phyloP scores from a whole-genome alignment of 2,888 invertebrate genomes.

The Hyles lineata region DNA sequence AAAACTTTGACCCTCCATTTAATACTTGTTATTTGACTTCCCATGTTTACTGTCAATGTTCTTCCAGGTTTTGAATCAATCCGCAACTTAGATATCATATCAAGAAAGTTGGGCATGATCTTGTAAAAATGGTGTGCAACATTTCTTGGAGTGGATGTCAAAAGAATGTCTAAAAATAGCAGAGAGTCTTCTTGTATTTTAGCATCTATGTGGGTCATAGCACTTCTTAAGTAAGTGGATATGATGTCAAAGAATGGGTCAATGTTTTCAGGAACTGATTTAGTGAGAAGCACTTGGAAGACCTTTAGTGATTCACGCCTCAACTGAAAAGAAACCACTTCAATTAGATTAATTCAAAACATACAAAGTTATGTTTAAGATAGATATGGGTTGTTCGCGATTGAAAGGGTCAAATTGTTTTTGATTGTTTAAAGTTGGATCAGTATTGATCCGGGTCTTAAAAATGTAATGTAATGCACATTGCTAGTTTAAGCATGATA shows the following conservation, averaged over 20 bases:
- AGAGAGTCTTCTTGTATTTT: conserved; percentile 94
- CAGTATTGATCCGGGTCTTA: no score
- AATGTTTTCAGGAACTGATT: conserved; percentile 77
- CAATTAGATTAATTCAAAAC: neutral
- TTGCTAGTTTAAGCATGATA: no score
- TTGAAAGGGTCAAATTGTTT: no score
- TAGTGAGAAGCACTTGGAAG: conserved; percentile 77
- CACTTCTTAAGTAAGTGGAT: conserved; percentile 92
- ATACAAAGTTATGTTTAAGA: neutral
- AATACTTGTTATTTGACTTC: conserved; percentile 89
- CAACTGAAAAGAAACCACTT: conserved; percentile 64
- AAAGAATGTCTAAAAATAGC: conserved; percentile 90
- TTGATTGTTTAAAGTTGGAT: no score
- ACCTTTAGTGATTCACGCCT: conserved; percentile 85
- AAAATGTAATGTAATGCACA: no score
- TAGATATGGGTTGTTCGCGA: no score
- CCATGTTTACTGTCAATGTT: conserved; percentile 88
- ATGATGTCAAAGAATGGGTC: conserved; percentile 91
- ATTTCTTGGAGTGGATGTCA: conserved; percentile 87
- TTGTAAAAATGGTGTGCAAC: conserved; percentile 88
- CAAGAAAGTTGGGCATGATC: conserved; percentile 91
- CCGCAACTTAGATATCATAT: conserved; percentile 92
- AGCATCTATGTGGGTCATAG: conserved; percentile 94
- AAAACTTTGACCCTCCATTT: conserved; percentile 92
- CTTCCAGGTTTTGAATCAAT: conserved; percentile 87